Evolutionary conservation across 2,113 vertebrate genomes (phyloP).

Genomic region (Hucho hucho): DNA sequence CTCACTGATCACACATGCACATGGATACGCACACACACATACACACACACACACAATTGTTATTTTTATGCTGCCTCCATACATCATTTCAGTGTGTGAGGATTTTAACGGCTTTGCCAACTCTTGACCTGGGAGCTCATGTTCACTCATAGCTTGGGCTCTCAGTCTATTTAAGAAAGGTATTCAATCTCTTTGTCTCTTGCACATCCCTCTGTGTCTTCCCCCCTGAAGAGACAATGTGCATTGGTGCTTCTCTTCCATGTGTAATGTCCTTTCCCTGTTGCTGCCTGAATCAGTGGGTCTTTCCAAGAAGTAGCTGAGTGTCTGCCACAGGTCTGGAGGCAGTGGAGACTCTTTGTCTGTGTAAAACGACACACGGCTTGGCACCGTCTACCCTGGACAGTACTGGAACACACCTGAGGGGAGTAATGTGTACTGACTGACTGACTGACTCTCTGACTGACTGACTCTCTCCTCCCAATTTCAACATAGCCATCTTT

Average conservation of each 20-base stretch:
- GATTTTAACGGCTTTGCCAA: background rate
- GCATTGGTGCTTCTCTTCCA: conserved; percentile 8
- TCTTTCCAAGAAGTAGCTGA: background rate
- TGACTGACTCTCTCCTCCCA: too few species aligned
- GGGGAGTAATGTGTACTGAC: conserved; percentile 16
- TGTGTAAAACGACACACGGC: too few species aligned
- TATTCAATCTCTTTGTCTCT: conserved; percentile 7
- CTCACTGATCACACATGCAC: background rate
- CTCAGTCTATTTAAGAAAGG: background rate
- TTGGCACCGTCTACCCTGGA: background rate
- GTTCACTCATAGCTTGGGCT: background rate
- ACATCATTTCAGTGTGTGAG: background rate
- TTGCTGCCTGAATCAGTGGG: conserved; percentile 2
- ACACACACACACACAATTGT: background rate
- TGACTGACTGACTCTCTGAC: too few species aligned
- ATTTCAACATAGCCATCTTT: too few species aligned
- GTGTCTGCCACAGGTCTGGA: background rate
- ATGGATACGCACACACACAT: background rate
- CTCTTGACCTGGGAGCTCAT: background rate
- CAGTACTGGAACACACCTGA: conserved; percentile 22
- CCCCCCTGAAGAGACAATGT: background rate
- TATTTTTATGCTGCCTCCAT: too few species aligned
- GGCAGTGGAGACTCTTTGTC: too few species aligned
- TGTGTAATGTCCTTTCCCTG: background rate
- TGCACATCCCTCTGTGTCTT: background rate